These are phyloP conservation scores for Ameiurus melas DNA, from an alignment of 2,113 vertebrate species.

Conservation along the genomic window DNA sequence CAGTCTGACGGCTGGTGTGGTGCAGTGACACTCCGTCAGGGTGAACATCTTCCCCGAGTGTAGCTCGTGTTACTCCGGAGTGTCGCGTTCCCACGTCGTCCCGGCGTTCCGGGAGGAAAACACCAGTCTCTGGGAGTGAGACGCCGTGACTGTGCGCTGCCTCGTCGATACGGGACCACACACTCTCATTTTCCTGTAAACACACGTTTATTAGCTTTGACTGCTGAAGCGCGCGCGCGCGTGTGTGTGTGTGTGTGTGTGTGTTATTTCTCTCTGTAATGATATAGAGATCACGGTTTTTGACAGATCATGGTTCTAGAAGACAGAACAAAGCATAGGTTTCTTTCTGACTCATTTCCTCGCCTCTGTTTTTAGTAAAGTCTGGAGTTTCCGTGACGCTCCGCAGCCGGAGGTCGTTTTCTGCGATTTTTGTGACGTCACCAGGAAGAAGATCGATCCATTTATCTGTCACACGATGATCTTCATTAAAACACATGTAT, in stretches of 20 bases:
- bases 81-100: background rate
- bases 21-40: slow-evolving; percentile 18
- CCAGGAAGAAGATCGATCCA: too few species aligned
- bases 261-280: background rate
- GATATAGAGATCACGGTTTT: background rate
- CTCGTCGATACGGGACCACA: background rate
- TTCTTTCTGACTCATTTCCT: background rate
- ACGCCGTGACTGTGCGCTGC: background rate
- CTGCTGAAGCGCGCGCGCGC: background rate
- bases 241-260: background rate
- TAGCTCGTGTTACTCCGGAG: slow-evolving; percentile 5
- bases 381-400: background rate
- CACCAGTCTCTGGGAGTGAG: background rate
- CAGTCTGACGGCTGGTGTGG: background rate
- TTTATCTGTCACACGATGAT: too few species aligned
- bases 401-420: background rate
- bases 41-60: background rate
- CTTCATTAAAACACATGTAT: too few species aligned
- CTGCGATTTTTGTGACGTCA: slow-evolving; percentile 8
- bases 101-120: background rate
- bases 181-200: background rate
- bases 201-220: background rate
- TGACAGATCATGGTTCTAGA: background rate
- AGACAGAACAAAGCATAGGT: background rate
- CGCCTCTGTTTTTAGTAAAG: background rate